A percentile compares a stretch with the other conserved stretches of the same genome.
phyloP scores from a whole-genome alignment of 2,888 invertebrate species.

The Meteorus colon region DNA sequence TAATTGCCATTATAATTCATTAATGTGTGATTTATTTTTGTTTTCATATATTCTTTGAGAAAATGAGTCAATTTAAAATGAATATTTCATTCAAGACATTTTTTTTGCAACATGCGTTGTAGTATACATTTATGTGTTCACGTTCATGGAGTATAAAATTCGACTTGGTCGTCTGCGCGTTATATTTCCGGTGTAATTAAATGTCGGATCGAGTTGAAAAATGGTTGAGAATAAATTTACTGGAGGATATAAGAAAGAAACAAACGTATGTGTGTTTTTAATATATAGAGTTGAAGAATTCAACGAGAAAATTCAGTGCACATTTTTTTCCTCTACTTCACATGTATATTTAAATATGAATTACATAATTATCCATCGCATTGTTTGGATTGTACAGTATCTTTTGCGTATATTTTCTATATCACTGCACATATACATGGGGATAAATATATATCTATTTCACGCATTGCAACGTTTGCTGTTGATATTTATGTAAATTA shows the following conservation, averaged over 20 bases:
- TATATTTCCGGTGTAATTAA: conserved; percentile 53
- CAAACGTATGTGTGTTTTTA: neutral
- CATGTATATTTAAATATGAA: conserved; percentile 62
- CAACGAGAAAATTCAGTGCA: neutral
- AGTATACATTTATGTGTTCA: conserved; percentile 16
- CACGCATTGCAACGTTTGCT: conserved; percentile 60
- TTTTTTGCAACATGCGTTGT: conserved; percentile 24
- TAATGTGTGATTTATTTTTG: neutral
- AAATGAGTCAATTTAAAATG: neutral
- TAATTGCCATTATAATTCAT: neutral
- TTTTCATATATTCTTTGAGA: neutral
- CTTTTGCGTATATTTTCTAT: conserved; percentile 45
- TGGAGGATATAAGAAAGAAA: neutral
- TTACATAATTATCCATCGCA: conserved; percentile 65
- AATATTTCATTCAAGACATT: neutral
- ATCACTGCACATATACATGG: conserved; percentile 53
- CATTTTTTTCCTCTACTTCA: conserved; percentile 30
- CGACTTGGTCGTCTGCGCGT: conserved; percentile 44
- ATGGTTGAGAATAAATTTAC: conserved; percentile 7
- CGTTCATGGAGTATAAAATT: conserved; percentile 60
- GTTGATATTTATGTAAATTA: conserved; percentile 55
- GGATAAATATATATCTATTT: conserved; percentile 61
- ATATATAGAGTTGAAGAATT: neutral
- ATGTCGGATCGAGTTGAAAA: conserved; percentile 30
- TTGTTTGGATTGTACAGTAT: conserved; percentile 61